These are phyloP conservation scores for Bicyclus anynana DNA, from an alignment of 1,140 invertebrate genomes.

Conservation along the genomic window DNA sequence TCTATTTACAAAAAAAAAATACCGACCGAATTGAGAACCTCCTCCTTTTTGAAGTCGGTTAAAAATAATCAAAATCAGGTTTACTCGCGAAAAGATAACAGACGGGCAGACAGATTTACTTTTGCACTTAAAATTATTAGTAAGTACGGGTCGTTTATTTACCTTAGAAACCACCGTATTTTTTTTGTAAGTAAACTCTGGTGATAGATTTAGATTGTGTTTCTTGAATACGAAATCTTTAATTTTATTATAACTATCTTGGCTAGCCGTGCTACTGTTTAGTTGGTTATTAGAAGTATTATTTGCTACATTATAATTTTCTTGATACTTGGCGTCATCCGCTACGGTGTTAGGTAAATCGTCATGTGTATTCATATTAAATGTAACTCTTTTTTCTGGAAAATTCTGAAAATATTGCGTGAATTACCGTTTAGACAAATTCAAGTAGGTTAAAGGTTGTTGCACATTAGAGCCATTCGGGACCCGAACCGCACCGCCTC, in stretches of 20 bases:
- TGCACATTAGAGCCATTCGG: too few relatives aligned
- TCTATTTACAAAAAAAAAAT: too few relatives aligned
- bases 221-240: slow-evolving; percentile 54
- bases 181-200: slow-evolving; percentile 57
- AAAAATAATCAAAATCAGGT: too few relatives aligned
- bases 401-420: slow-evolving; percentile 10
- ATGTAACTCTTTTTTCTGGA: slow-evolving; percentile 21
- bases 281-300: slow-evolving; percentile 12
- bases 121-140: not conserved
- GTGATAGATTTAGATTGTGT: slow-evolving; percentile 57
- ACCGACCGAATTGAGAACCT: too few relatives aligned
- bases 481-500: too few relatives aligned
- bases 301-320: slow-evolving; percentile 4
- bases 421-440: too few relatives aligned
- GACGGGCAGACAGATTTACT: too few relatives aligned
- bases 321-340: slow-evolving; percentile 20
- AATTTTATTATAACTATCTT: slow-evolving; percentile 42
- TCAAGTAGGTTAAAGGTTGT: too few relatives aligned
- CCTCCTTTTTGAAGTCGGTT: too few relatives aligned
- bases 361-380: slow-evolving; percentile 7
- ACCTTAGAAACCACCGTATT: slow-evolving; percentile 24
- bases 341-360: not conserved
- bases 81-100: too few relatives aligned
- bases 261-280: slow-evolving; percentile 35
- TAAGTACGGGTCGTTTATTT: not conserved